A percentile compares a stretch with the other conserved stretches of the same genome.
Conservation (phyloP, 2,113 vertebrate genomes). For the Cricetomys ansorgei region DNA sequence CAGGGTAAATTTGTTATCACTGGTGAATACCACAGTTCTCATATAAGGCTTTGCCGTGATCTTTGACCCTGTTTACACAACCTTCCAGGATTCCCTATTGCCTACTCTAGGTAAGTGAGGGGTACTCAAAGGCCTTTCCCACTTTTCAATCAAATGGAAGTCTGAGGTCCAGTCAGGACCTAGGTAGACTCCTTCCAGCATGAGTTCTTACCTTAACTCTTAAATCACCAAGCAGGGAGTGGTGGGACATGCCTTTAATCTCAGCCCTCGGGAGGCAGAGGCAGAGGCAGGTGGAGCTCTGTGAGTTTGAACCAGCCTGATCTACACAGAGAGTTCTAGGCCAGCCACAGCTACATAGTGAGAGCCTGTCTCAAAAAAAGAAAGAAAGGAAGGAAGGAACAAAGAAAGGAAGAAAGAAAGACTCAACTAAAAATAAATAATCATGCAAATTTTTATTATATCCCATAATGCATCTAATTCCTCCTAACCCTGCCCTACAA, state of each 20-base stretch:
- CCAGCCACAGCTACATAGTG: background rate
- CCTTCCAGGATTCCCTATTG: background rate
- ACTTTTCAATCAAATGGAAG: background rate
- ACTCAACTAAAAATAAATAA: background rate
- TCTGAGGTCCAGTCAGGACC: background rate
- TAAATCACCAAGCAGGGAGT: background rate
- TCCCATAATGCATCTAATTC: background rate
- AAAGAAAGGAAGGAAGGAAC: background rate
- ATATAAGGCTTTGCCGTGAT: background rate
- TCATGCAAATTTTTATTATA: background rate
- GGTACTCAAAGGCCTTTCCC: background rate
- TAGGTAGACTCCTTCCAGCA: background rate
- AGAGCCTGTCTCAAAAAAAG: background rate
- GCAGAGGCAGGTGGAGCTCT: background rate
- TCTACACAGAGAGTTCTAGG: background rate
- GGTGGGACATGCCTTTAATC: background rate
- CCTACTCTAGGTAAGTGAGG: background rate
- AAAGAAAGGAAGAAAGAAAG: background rate
- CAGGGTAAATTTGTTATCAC: background rate
- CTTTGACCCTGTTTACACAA: background rate
- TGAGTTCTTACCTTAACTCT: constrained; percentile 4
- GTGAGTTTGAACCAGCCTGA: background rate
- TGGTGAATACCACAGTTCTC: background rate
- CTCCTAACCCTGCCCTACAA: accelerated
- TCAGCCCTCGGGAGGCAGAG: background rate